These are phyloP conservation scores for Balearica regulorum DNA, from an alignment of 2,797 vertebrate species.

Conservation along the genomic window DNA sequence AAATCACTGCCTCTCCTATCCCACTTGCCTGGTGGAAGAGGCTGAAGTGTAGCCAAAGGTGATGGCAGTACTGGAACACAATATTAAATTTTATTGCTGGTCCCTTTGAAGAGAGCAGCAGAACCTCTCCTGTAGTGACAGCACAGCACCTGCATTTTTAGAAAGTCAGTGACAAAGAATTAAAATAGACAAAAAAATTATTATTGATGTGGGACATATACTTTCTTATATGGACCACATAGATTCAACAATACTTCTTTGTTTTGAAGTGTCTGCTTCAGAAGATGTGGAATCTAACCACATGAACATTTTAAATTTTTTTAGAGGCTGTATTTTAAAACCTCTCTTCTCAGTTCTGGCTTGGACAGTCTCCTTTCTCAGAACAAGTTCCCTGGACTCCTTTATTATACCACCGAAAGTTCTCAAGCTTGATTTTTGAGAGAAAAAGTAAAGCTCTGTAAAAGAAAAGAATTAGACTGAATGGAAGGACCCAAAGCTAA, in stretches of 20 bases:
- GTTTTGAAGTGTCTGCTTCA: neutral
- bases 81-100: neutral
- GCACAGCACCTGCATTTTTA: neutral
- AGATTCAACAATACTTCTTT: neutral
- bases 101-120: neutral
- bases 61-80: neutral
- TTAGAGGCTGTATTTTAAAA: neutral
- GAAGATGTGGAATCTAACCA: neutral
- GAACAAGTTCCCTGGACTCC: constrained; percentile 43
- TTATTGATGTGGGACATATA: neutral
- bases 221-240: neutral
- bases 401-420: constrained; percentile 48
- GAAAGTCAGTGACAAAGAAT: neutral
- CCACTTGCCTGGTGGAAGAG: neutral
- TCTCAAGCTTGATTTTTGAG: constrained; percentile 67
- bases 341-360: neutral
- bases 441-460: constrained; percentile 16
- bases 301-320: neutral
- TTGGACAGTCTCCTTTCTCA: neutral
- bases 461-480: neutral
- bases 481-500: constrained; percentile 17
- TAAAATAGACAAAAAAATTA: neutral
- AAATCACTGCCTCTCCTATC: neutral
- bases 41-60: neutral
- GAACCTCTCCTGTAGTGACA: constrained; percentile 1